Conservation (phyloP, 2,888 invertebrate species). For the Troides oblongomaculatus region DNA sequence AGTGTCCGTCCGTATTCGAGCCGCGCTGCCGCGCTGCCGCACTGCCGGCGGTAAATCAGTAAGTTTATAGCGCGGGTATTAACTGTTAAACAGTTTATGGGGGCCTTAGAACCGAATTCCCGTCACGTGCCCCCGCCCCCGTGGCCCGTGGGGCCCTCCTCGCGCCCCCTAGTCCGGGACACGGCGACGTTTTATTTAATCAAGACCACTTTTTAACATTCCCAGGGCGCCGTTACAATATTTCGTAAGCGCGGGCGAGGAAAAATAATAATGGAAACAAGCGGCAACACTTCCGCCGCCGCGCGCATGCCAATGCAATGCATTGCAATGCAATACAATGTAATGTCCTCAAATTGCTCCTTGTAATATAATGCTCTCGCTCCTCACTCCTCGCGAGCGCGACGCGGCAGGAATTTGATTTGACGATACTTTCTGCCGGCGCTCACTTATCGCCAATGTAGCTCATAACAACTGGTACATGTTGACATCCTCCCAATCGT, state of each 20-base stretch:
- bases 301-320: slow-evolving; percentile 11
- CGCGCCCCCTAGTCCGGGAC: slow-evolving; percentile 37
- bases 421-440: background rate
- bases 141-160: slow-evolving; percentile 30
- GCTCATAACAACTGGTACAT: no score
- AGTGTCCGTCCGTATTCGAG: no score
- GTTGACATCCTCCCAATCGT: no score
- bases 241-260: slow-evolving; percentile 50
- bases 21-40: no score
- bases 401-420: slow-evolving; percentile 8
- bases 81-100: slow-evolving; percentile 47
- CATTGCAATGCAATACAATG: slow-evolving; percentile 37
- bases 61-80: slow-evolving; percentile 48
- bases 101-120: slow-evolving; percentile 54
- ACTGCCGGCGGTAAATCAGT: slow-evolving; percentile 35
- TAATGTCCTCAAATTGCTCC: slow-evolving; percentile 11
- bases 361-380: slow-evolving; percentile 1
- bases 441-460: background rate
- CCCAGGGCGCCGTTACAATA: slow-evolving; percentile 58
- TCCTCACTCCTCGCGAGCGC: slow-evolving; percentile 18
- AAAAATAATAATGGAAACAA: slow-evolving; percentile 44
- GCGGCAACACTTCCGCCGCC: slow-evolving; percentile 43
- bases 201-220: slow-evolving; percentile 76
- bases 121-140: slow-evolving; percentile 51
- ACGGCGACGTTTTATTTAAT: slow-evolving; percentile 75